These are phyloP conservation scores for Yponomeuta cagnagella DNA, from an alignment of 2,888 invertebrate species.

Conservation along the genomic window DNA sequence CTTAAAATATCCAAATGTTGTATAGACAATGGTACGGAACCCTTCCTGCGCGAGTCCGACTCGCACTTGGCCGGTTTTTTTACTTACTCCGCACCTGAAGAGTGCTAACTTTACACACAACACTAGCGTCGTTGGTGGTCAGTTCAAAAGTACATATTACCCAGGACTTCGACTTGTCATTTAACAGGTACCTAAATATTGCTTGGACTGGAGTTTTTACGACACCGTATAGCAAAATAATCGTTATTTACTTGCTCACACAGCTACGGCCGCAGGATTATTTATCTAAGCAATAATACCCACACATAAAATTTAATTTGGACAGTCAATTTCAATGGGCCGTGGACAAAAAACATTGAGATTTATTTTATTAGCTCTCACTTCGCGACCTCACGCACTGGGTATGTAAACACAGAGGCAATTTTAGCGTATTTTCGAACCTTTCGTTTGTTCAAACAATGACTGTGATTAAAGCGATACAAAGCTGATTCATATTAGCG, in stretches of 20 bases:
- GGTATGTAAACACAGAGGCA: neutral
- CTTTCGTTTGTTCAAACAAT: neutral
- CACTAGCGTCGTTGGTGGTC: too few relatives aligned
- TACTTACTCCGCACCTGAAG: too few relatives aligned
- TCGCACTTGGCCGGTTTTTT: too few relatives aligned
- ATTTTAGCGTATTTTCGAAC: neutral
- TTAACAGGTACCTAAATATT: too few relatives aligned
- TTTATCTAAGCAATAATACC: constrained; percentile 3
- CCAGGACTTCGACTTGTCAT: too few relatives aligned
- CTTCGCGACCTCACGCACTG: neutral
- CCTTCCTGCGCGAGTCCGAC: too few relatives aligned
- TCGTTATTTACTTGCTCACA: neutral
- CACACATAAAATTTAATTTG: constrained; percentile 3
- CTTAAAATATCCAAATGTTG: too few relatives aligned
- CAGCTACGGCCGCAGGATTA: neutral
- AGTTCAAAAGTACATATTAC: too few relatives aligned
- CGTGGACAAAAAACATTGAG: neutral
- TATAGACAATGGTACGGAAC: too few relatives aligned
- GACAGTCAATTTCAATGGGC: neutral
- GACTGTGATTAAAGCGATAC: too few relatives aligned
- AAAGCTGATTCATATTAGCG: too few relatives aligned
- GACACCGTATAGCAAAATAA: neutral
- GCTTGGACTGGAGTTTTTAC: neutral
- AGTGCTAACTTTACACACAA: too few relatives aligned
- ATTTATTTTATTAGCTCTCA: neutral